Conservation (phyloP, 2,797 vertebrate species). For the Lophotriccus pileatus region DNA sequence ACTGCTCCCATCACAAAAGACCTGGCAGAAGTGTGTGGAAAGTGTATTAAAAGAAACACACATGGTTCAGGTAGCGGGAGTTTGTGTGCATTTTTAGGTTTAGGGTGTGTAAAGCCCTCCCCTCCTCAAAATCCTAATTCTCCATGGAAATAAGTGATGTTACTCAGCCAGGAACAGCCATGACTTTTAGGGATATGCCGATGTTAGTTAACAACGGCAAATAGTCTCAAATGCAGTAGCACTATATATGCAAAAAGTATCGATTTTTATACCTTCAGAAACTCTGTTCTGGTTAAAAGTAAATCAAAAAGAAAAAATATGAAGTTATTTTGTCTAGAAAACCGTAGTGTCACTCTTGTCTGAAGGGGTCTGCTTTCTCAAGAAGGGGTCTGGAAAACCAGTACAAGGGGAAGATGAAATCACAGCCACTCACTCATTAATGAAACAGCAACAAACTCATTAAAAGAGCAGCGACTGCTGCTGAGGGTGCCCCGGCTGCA, state of each 20-base stretch:
- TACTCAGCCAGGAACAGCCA: neutral
- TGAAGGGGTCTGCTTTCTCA: neutral
- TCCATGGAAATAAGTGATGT: neutral
- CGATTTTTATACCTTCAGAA: neutral
- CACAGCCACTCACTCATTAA: neutral
- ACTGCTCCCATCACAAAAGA: neutral
- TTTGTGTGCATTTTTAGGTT: neutral
- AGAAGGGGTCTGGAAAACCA: neutral
- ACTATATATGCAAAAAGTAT: neutral
- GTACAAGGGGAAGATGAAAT: neutral
- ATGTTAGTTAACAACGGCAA: neutral
- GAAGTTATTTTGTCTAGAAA: neutral
- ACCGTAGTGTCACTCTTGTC: rapidly evolving
- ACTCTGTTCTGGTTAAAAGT: neutral
- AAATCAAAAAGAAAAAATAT: neutral
- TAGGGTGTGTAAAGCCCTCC: neutral
- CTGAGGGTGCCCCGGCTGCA: neutral
- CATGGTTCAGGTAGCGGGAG: rapidly evolving
- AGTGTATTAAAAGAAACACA: neutral
- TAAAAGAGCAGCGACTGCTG: neutral
- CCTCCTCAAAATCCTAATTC: neutral
- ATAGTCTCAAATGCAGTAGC: neutral
- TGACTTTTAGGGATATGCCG: neutral
- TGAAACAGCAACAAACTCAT: neutral
- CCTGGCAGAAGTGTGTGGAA: neutral